A percentile compares a stretch with the other conserved stretches of the same genome.
Evolutionary conservation across 2,113 vertebrate genomes (phyloP).

Genomic region (Agapornis roseicollis): DNA sequence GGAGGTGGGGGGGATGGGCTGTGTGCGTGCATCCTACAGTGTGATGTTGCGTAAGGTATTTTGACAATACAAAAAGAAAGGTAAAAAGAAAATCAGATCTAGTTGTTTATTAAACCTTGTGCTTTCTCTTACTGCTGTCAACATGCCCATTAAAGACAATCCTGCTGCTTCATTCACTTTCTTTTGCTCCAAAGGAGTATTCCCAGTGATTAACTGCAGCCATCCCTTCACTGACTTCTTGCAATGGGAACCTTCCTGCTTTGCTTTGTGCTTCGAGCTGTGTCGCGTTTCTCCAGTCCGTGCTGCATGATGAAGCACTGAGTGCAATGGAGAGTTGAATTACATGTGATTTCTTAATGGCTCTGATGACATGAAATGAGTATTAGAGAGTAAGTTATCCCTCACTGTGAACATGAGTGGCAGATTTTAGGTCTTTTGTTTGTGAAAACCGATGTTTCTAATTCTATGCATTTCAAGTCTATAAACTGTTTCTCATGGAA

Average conservation of each 20-base stretch:
- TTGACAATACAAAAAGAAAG: not conserved
- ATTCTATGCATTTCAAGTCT: not conserved
- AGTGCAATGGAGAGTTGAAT: not conserved
- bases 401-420: not conserved
- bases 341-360: not conserved
- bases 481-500: not conserved
- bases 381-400: not conserved
- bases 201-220: not conserved
- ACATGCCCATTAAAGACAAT: not conserved
- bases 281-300: accelerated
- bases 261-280: too few relatives aligned
- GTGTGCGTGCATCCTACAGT: not conserved
- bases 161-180: not conserved
- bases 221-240: not conserved
- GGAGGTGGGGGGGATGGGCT: too few relatives aligned
- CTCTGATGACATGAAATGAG: not conserved
- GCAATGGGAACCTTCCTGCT: not conserved
- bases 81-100: not conserved
- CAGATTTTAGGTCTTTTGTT: not conserved
- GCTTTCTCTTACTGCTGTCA: not conserved
- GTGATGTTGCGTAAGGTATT: not conserved
- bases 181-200: not conserved
- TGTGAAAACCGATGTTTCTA: not conserved
- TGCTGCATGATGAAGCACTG: not conserved
- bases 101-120: not conserved